Conservation (phyloP, 1,140 invertebrate genomes). For the Meloidogyne floridensis region DNA sequence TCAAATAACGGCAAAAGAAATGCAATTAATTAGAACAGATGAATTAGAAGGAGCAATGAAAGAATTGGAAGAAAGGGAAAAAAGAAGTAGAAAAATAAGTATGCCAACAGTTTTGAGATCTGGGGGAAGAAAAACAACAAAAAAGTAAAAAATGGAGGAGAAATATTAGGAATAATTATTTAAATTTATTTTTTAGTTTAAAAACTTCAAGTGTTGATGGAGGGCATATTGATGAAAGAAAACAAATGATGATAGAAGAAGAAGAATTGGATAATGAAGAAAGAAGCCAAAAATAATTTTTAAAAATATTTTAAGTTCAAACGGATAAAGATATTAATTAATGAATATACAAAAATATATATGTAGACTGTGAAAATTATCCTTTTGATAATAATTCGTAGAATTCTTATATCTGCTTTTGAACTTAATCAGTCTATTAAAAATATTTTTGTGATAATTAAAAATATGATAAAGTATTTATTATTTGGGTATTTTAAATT, state of each 20-base stretch:
- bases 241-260: not conserved
- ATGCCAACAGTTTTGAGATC: not conserved
- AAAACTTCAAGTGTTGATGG: not conserved
- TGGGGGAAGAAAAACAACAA: not conserved
- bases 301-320: no score
- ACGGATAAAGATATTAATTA: no score
- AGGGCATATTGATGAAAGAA: not conserved
- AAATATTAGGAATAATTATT: not conserved
- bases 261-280: not conserved
- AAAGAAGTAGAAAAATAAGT: slow-evolving; percentile 9
- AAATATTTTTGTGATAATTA: no score
- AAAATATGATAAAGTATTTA: no score
- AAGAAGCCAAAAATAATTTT: not conserved
- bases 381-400: no score
- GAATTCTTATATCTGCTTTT: no score
- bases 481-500: no score
- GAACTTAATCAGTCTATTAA: no score
- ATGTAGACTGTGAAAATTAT: no score
- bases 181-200: not conserved
- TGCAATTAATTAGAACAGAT: slow-evolving; percentile 62
- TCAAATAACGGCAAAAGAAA: slow-evolving; percentile 57
- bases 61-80: slow-evolving; percentile 18
- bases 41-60: slow-evolving; percentile 41
- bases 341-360: no score
- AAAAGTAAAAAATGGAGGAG: not conserved